phyloP scores from a whole-genome alignment of 2,797 vertebrate species.

The Helicolenus hilgendorfi region DNA sequence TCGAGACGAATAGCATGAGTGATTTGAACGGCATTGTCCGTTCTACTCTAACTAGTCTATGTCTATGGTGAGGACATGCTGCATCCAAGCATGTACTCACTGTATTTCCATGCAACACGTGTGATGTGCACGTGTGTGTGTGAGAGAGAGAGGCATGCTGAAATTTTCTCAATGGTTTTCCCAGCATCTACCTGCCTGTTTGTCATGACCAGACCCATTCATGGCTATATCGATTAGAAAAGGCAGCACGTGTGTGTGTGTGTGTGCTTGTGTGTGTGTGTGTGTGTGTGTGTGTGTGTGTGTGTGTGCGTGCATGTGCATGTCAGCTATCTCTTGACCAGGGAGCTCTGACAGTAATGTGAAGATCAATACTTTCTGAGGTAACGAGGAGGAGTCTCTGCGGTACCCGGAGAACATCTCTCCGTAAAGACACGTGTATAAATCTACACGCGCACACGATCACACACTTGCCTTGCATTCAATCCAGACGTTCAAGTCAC shows the following conservation, averaged over 20 bases:
- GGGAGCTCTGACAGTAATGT: slow-evolving; percentile 46
- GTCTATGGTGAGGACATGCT: neutral
- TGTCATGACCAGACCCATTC: neutral
- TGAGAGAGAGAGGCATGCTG: neutral
- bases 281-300: slow-evolving; percentile 2
- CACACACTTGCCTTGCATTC: neutral
- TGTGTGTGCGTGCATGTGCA: neutral
- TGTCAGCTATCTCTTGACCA: neutral
- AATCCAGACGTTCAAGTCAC: neutral
- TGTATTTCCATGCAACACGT: neutral
- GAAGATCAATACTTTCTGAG: slow-evolving; percentile 62
- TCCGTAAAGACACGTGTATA: neutral
- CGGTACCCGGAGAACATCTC: neutral
- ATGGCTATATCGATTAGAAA: neutral
- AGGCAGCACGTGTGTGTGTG: neutral
- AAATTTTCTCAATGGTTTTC: neutral
- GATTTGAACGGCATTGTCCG: neutral
- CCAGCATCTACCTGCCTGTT: neutral
- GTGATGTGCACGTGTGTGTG: neutral
- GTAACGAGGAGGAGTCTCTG: slow-evolving; percentile 23
- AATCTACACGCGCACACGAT: neutral
- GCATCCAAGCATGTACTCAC: neutral
- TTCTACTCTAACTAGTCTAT: too few relatives aligned
- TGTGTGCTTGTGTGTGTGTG: neutral
- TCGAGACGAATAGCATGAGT: neutral